phyloP scores from a whole-genome alignment of 1,140 invertebrate species.

The Anastrepha obliqua region DNA sequence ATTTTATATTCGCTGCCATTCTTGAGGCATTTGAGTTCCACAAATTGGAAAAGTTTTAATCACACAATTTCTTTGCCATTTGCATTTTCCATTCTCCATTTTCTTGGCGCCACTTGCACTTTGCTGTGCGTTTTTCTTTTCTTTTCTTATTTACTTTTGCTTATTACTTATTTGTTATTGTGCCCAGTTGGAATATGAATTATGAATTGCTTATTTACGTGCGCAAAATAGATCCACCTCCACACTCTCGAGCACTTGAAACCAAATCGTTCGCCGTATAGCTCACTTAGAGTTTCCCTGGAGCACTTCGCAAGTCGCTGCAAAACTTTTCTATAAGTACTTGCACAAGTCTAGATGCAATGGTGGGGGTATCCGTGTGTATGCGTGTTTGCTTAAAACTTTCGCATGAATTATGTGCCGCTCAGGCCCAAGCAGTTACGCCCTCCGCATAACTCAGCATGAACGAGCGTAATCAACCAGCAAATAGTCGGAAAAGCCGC shows the following conservation, averaged over 20 bases:
- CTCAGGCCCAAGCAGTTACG: neutral
- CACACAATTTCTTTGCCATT: constrained; percentile 50
- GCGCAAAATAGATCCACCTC: neutral
- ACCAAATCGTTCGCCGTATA: neutral
- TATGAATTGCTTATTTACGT: constrained; percentile 40
- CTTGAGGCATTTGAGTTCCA: neutral
- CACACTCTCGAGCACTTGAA: neutral
- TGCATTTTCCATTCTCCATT: neutral
- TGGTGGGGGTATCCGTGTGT: neutral
- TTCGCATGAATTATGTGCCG: constrained; percentile 36
- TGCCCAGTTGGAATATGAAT: constrained; percentile 47
- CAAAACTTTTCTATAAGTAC: neutral
- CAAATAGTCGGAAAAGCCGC: neutral
- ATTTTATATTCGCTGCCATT: constrained; percentile 33
- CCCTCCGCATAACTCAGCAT: neutral
- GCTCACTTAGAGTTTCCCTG: neutral
- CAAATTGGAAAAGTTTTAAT: constrained; percentile 52
- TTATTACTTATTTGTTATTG: constrained; percentile 15
- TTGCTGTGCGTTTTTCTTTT: neutral
- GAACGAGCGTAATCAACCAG: constrained; percentile 3
- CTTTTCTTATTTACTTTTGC: constrained; percentile 15
- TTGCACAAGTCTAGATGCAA: neutral
- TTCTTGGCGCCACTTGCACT: neutral
- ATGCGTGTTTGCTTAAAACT: neutral
- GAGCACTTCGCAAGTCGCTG: no score